Percentiles rank a stretch among this genome's conserved stretches.
These are phyloP conservation scores for Trachymyrmex septentrionalis DNA, from an alignment of 1,140 invertebrate genomes.

Conservation along the genomic window DNA sequence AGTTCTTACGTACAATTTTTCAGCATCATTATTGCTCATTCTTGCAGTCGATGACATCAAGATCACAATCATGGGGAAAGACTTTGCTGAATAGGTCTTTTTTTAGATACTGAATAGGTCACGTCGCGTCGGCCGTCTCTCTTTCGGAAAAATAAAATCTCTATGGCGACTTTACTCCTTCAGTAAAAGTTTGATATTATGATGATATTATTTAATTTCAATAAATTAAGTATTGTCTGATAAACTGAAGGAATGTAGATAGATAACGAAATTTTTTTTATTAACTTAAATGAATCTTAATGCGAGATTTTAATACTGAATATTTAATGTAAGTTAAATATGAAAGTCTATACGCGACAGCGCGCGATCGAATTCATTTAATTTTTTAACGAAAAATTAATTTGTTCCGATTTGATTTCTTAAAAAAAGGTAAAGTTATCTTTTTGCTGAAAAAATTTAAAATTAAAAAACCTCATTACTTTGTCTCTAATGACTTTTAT, in stretches of 20 bases:
- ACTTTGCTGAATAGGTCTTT: background rate
- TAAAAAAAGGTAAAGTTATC: too few species aligned
- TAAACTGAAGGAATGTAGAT: background rate
- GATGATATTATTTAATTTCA: background rate
- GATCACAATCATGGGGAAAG: background rate
- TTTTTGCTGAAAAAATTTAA: background rate
- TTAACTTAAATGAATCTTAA: background rate
- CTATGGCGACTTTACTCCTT: background rate
- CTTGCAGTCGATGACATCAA: background rate
- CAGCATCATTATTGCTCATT: background rate
- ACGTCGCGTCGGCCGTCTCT: background rate
- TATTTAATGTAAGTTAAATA: constrained; percentile 15
- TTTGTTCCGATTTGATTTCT: background rate
- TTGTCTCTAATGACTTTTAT: constrained; percentile 3
- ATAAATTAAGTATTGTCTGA: background rate
- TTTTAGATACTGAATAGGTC: background rate
- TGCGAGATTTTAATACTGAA: background rate
- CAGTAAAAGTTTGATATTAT: background rate
- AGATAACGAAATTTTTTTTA: background rate
- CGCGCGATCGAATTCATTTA: background rate
- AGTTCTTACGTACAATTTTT: background rate
- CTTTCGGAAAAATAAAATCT: constrained; percentile 8
- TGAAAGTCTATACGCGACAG: background rate
- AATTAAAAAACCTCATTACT: background rate
- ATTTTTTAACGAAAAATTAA: background rate